A percentile compares a stretch with the other conserved stretches of the same genome.
Evolutionary conservation across 2,888 invertebrate species (phyloP).

Genomic region (Zhengitettix transpicula): DNA sequence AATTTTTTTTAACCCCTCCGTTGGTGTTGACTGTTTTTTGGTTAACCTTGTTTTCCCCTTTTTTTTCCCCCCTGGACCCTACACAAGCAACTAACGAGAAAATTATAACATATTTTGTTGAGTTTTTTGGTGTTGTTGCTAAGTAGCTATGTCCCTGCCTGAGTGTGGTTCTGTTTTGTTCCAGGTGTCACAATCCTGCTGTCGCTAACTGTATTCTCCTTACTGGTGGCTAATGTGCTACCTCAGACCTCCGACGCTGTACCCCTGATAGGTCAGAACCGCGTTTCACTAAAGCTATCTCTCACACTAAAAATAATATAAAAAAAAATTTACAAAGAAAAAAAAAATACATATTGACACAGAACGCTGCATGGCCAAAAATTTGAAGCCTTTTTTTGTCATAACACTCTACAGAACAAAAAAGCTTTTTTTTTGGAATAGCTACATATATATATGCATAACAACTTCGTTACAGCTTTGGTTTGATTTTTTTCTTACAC

Average conservation of each 20-base stretch:
- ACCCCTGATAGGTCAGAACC: slow-evolving; percentile 77
- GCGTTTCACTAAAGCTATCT: not conserved
- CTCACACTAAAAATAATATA: too few relatives aligned
- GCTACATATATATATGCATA: too few relatives aligned
- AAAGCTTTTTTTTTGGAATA: too few relatives aligned
- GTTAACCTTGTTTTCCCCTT: slow-evolving; percentile 1
- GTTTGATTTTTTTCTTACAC: too few relatives aligned
- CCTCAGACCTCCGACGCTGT: slow-evolving; percentile 99
- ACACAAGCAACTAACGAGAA: not conserved
- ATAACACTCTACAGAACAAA: too few relatives aligned
- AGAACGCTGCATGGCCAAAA: not conserved
- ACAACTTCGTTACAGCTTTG: too few relatives aligned
- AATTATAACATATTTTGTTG: slow-evolving; percentile 1
- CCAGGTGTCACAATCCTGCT: slow-evolving; percentile 97
- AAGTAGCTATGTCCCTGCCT: slow-evolving; percentile 1
- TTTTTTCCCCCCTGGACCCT: not conserved
- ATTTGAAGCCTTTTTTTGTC: too few relatives aligned
- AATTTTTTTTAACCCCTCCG: not conserved
- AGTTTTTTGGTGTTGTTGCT: not conserved
- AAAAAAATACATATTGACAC: not conserved
- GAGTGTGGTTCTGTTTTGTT: slow-evolving; percentile 17
- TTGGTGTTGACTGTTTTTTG: not conserved
- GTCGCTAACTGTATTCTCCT: slow-evolving; percentile 97
- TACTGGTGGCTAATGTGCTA: slow-evolving; percentile 98
- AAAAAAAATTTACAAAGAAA: too few relatives aligned